A percentile compares a stretch with the other conserved stretches of the same genome.
Evolutionary conservation across 1,140 invertebrate genomes (phyloP).

Genomic region (Diorhabda elongata): DNA sequence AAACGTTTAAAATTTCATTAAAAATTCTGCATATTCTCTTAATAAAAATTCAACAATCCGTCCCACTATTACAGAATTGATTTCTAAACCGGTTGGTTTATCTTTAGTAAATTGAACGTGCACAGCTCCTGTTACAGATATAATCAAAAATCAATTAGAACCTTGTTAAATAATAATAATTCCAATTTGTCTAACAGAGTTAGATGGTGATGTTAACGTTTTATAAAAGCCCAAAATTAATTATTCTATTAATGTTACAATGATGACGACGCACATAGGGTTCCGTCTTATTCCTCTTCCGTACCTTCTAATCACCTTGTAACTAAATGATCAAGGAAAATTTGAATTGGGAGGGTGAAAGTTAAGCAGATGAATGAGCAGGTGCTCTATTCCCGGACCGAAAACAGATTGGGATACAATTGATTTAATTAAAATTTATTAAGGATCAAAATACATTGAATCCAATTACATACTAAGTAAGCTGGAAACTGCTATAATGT

Average conservation of each 20-base stretch:
- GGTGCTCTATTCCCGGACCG: background rate
- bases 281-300: background rate
- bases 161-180: conserved; percentile 1
- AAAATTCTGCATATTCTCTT: no score
- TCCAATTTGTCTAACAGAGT: conserved; percentile 1
- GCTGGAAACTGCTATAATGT: no score
- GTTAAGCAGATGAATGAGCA: background rate
- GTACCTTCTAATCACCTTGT: background rate
- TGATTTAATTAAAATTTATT: no score
- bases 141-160: conserved; percentile 1
- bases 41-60: no score
- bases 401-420: no score
- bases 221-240: conserved; percentile 3
- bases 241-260: conserved; percentile 3
- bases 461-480: no score
- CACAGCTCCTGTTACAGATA: background rate
- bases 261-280: background rate
- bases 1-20: no score
- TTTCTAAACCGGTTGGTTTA: no score
- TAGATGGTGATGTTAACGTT: background rate
- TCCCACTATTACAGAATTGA: no score
- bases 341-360: background rate
- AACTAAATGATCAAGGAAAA: background rate
- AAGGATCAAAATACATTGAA: no score
- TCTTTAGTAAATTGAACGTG: background rate